Percentiles rank a stretch among this genome's conserved stretches.
These are phyloP conservation scores for Struthio camelus DNA, from an alignment of 2,113 vertebrate species.

Conservation along the genomic window DNA sequence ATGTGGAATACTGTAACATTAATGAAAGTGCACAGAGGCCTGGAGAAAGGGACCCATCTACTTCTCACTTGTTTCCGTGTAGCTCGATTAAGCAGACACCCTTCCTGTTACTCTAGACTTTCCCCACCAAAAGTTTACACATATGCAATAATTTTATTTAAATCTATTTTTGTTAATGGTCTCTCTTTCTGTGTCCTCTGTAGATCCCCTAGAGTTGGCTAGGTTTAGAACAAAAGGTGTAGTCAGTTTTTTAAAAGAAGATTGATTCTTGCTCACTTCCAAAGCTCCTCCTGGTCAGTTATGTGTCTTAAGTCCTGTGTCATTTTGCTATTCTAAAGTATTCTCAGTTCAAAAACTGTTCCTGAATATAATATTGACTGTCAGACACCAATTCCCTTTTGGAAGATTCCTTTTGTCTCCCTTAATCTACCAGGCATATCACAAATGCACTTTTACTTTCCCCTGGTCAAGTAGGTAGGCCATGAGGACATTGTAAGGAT, in stretches of 20 bases:
- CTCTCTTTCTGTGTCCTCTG: not conserved
- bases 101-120: not conserved
- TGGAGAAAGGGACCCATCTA: not conserved
- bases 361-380: not conserved
- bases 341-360: not conserved
- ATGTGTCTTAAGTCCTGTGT: not conserved
- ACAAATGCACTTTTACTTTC: not conserved
- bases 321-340: not conserved
- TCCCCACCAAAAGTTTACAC: not conserved
- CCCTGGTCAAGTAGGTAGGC: not conserved
- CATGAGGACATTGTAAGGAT: not conserved
- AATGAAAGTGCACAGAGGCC: not conserved
- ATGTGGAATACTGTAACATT: not conserved
- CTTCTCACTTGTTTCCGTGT: not conserved
- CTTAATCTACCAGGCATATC: not conserved
- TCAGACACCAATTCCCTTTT: not conserved
- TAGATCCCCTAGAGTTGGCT: not conserved
- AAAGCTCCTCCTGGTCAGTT: not conserved
- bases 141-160: not conserved
- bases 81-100: not conserved
- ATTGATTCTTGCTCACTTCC: not conserved
- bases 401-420: not conserved
- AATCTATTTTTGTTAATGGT: not conserved
- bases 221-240: not conserved
- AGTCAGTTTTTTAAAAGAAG: not conserved